A percentile compares a stretch with the other conserved stretches of the same genome.
phyloP scores from a whole-genome alignment of 2,113 vertebrate species.

The human region GRCh38 chr4:38206001-38206500 shows the following conservation, averaged over 20 bases:
- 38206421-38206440: slow-evolving; percentile 12
- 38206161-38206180: background rate
- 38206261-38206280: background rate
- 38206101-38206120: background rate
- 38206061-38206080: too few species aligned
- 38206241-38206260: background rate
- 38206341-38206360: slow-evolving; percentile 26
- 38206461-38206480: slow-evolving; percentile 31
- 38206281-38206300: slow-evolving; percentile 15
- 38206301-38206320: slow-evolving; percentile 52
- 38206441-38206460: slow-evolving; percentile 42
- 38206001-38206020: background rate
- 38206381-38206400: background rate
- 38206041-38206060: background rate
- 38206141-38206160: background rate
- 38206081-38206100: background rate
- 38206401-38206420: slow-evolving; percentile 39
- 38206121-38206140: background rate
- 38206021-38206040: background rate
- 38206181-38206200: background rate
- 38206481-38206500: slow-evolving; percentile 42
- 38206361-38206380: slow-evolving; percentile 51
- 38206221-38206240: background rate
- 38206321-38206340: slow-evolving; percentile 21
- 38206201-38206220: background rate